A percentile compares a stretch with the other conserved stretches of the same genome.
These are phyloP conservation scores for Cephalopachus bancanus DNA, from an alignment of 2,797 vertebrate genomes.

Conservation along the genomic window DNA sequence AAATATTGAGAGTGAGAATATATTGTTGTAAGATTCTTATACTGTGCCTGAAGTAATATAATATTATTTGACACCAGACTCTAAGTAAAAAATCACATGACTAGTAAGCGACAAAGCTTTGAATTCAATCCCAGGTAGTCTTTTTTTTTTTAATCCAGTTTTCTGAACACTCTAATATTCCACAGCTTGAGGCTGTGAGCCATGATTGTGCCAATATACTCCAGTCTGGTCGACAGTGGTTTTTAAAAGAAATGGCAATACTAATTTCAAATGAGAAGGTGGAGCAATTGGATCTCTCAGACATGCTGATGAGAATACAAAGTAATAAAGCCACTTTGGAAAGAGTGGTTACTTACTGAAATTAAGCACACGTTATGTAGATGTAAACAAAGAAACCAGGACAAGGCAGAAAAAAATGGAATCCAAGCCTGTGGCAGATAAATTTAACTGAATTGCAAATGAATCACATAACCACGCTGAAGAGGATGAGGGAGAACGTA, in stretches of 20 bases:
- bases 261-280: background rate
- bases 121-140: no score
- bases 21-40: background rate
- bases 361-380: conserved; percentile 23
- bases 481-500: no score
- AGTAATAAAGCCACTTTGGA: background rate
- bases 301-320: background rate
- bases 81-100: background rate
- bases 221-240: background rate
- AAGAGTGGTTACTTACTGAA: conserved; percentile 15
- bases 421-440: background rate
- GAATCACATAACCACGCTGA: background rate
- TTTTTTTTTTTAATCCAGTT: no score
- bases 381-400: background rate
- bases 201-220: no score
- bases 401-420: background rate
- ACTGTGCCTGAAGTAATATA: background rate
- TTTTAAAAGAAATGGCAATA: background rate
- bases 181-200: no score
- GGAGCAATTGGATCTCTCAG: background rate
- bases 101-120: no score
- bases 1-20: background rate
- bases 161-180: no score
- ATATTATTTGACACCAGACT: conserved; percentile 16
- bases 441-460: conserved; percentile 46